Evolutionary conservation across 2,113 vertebrate genomes (phyloP).

Genomic region (Gambusia holbrooki): DNA sequence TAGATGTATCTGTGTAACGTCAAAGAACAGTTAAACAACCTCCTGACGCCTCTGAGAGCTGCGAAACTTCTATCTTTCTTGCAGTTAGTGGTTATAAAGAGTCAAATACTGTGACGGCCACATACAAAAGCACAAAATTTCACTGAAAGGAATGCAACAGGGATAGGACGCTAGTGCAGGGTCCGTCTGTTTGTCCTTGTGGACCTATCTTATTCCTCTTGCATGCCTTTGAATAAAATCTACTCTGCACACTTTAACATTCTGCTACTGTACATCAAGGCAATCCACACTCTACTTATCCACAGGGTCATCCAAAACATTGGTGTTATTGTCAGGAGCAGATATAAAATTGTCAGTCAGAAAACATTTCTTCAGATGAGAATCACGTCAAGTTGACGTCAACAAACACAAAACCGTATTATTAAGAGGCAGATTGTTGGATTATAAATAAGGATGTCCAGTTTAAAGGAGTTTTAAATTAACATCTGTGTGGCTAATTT

Average conservation of each 20-base stretch:
- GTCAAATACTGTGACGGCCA: constrained; percentile 21
- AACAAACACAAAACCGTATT: background rate
- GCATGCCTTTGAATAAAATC: constrained; percentile 71
- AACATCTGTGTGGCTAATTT: too few relatives aligned
- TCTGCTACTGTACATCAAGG: constrained; percentile 59
- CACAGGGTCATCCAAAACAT: constrained; percentile 74
- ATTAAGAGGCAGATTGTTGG: background rate
- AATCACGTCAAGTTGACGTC: constrained; percentile 13
- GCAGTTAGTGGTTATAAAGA: constrained; percentile 77
- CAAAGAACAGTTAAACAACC: background rate
- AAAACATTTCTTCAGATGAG: constrained; percentile 54
- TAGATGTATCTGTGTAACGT: constrained; percentile 31
- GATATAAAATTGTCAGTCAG: constrained; percentile 64
- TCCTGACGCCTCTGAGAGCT: background rate
- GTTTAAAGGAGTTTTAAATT: background rate
- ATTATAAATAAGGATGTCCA: background rate
- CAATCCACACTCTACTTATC: constrained; percentile 82
- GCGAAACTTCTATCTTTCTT: constrained; percentile 57
- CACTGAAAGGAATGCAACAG: constrained; percentile 77
- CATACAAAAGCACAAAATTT: constrained; percentile 64
- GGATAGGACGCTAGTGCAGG: constrained; percentile 39
- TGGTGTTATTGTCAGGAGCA: constrained; percentile 67
- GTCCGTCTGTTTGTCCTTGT: constrained; percentile 8
- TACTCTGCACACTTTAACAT: constrained; percentile 59
- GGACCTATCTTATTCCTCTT: constrained; percentile 64